Evolutionary conservation across 2,113 vertebrate genomes (phyloP).

Genomic region (Erpornis zantholeuca): DNA sequence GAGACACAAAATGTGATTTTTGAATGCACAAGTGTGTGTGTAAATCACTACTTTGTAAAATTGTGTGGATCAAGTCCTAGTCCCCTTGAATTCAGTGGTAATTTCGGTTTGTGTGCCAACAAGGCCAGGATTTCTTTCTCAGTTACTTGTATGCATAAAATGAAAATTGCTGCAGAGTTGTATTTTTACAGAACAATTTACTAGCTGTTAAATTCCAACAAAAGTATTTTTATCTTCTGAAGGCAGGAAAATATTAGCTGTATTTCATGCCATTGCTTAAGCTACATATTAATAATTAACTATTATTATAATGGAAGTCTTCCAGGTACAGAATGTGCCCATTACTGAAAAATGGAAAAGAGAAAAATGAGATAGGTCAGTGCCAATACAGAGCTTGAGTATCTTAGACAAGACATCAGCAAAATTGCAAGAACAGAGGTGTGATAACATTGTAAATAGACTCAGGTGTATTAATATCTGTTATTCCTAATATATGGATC

Average conservation of each 20-base stretch:
- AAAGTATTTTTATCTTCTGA: constrained; percentile 23
- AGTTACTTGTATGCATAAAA: not conserved
- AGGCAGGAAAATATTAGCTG: constrained; percentile 15
- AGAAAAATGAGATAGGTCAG: not conserved
- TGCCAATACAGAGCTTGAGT: not conserved
- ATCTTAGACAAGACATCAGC: not conserved
- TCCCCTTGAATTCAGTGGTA: not conserved
- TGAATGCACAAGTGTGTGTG: not conserved
- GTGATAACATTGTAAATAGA: not conserved
- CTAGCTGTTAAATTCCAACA: not conserved
- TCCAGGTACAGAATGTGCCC: not conserved
- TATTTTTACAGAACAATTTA: constrained; percentile 7
- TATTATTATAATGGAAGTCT: constrained; percentile 8
- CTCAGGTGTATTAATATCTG: not conserved
- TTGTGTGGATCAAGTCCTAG: not conserved
- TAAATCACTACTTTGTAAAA: not conserved
- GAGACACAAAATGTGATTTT: not conserved
- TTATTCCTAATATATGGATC: not conserved
- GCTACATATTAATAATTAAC: not conserved
- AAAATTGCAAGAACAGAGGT: not conserved
- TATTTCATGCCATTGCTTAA: constrained; percentile 29
- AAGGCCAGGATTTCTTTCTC: not conserved
- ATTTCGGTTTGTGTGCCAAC: not conserved
- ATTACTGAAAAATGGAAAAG: constrained; percentile 6
- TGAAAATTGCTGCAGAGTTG: not conserved